A percentile compares a stretch with the other conserved stretches of the same genome.
Conservation (phyloP, 2,888 invertebrate species). For the Pilophorus perplexus region DNA sequence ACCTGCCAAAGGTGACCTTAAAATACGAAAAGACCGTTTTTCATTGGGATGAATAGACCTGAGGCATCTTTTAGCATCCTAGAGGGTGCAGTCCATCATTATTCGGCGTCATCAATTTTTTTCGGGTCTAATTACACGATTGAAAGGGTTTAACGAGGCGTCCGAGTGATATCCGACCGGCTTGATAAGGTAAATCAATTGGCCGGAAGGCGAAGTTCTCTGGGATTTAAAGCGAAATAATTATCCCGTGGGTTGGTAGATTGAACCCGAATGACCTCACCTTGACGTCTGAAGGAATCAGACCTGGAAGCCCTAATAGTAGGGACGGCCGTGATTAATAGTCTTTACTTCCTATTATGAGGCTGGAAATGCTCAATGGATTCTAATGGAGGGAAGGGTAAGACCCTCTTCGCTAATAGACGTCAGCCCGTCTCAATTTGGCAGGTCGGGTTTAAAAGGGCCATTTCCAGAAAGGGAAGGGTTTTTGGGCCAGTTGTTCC, state of each 20-base stretch:
- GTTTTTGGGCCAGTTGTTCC: background rate
- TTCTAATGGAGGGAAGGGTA: constrained; percentile 7
- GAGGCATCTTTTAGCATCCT: no score
- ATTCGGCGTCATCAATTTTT: no score
- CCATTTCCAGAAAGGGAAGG: background rate
- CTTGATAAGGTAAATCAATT: constrained; percentile 10
- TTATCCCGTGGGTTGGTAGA: constrained; percentile 2
- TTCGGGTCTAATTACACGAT: constrained; percentile 14
- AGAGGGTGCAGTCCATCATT: no score
- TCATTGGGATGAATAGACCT: no score
- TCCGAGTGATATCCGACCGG: background rate
- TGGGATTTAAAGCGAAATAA: constrained; percentile 25
- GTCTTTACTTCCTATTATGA: constrained; percentile 19
- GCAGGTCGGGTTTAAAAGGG: background rate
- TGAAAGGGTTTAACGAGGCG: constrained; percentile 21
- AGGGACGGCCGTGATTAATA: constrained; percentile 16
- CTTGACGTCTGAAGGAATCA: constrained; percentile 32
- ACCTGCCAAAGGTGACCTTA: no score
- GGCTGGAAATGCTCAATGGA: constrained; percentile 16
- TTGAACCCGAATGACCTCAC: constrained; percentile 19
- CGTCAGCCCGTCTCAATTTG: constrained; percentile 13
- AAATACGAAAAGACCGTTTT: no score
- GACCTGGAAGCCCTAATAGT: constrained; percentile 15
- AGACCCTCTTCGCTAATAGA: background rate
- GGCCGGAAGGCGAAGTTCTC: constrained; percentile 4